phyloP scores from a whole-genome alignment of 2,797 vertebrate species.

The Coreius guichenoti region DNA sequence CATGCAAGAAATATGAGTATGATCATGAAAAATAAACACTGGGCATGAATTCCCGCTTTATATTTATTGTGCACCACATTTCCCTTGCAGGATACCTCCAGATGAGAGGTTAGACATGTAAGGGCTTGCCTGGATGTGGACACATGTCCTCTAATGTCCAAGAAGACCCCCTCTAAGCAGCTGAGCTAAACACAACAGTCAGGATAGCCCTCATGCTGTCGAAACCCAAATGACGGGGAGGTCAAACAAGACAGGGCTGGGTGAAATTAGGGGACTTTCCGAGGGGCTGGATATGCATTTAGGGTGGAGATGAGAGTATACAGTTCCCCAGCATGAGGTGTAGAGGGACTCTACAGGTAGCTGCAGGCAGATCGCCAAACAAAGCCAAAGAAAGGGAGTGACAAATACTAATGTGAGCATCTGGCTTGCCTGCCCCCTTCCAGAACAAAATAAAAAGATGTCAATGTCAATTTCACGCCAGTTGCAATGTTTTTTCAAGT shows the following conservation, averaged over 20 bases:
- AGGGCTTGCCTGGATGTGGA: conserved; percentile 72
- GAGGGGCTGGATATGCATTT: conserved; percentile 72
- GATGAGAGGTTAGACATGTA: conserved; percentile 74
- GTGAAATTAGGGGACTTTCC: conserved; percentile 74
- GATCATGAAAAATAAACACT: conserved; percentile 1
- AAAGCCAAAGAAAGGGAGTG: conserved; percentile 59
- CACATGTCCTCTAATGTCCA: conserved; percentile 77
- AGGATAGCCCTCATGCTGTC: conserved; percentile 75
- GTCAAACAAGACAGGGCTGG: conserved; percentile 60
- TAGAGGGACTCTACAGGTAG: conserved; percentile 63
- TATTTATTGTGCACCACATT: conserved; percentile 11
- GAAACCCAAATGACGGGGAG: conserved; percentile 66
- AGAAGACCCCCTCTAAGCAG: conserved; percentile 74
- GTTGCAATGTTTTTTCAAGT: not conserved
- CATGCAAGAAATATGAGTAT: not conserved
- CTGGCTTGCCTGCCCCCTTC: conserved; percentile 51
- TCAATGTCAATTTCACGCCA: not conserved
- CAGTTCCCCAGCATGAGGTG: conserved; percentile 47
- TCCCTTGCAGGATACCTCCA: conserved; percentile 54
- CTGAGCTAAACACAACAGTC: conserved; percentile 73
- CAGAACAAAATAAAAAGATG: not conserved
- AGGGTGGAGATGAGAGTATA: conserved; percentile 53
- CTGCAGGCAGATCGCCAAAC: conserved; percentile 47
- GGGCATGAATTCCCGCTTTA: not conserved
- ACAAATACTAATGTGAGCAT: conserved; percentile 61